Conservation (phyloP, 2,888 invertebrate genomes). For the Gymnocheta viridis region DNA sequence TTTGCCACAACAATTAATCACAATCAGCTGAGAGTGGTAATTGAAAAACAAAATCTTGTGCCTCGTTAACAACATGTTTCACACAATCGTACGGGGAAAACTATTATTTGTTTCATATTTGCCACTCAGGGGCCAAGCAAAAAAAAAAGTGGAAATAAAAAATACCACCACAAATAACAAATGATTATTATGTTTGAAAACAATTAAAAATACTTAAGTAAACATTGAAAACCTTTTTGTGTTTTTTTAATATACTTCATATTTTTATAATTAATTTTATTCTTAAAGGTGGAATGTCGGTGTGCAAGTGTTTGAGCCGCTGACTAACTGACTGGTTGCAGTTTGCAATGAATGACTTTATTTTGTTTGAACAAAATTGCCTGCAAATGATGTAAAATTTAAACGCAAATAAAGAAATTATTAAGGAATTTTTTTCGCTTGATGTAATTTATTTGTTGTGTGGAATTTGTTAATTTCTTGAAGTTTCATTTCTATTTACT, state of each 20-base stretch:
- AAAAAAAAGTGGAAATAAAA: conserved; percentile 26
- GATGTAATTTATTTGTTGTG: conserved; percentile 53
- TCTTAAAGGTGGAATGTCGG: conserved; percentile 34
- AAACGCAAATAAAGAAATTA: conserved; percentile 71
- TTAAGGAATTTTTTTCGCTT: conserved; percentile 62
- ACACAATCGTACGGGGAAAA: conserved; percentile 64
- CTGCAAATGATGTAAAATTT: conserved; percentile 29
- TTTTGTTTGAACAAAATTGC: conserved; percentile 30
- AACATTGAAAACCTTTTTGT: conserved; percentile 48
- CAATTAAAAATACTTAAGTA: conserved; percentile 53
- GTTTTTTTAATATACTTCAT: neutral
- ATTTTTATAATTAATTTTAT: conserved; percentile 36
- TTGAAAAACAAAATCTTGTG: conserved; percentile 43
- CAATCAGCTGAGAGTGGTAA: conserved; percentile 53
- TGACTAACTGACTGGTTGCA: conserved; percentile 9
- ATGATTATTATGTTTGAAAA: conserved; percentile 45
- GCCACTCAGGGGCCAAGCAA: conserved; percentile 23
- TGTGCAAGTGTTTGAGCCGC: conserved; percentile 1
- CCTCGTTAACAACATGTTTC: conserved; percentile 68
- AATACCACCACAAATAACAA: conserved; percentile 40
- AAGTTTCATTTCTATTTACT: conserved; percentile 35
- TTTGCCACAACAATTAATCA: conserved; percentile 61
- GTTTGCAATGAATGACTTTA: conserved; percentile 27
- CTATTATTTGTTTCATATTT: conserved; percentile 48
- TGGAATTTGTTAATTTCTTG: conserved; percentile 56